Conservation (phyloP, 2,113 vertebrate species). For the Hippocampus mohnikei region DNA sequence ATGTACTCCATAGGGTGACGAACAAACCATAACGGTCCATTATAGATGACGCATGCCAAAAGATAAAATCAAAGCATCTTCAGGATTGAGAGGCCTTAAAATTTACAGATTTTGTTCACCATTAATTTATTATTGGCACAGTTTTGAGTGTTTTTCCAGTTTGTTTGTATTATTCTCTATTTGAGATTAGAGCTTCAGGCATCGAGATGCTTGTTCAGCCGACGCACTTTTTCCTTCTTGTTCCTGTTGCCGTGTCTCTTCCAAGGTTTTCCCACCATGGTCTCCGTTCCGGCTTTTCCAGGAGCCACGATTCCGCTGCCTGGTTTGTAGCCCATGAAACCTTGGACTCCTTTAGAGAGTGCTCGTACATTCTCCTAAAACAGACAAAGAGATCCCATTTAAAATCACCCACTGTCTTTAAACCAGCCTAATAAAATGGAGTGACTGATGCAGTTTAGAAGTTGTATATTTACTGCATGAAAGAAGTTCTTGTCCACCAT, state of each 20-base stretch:
- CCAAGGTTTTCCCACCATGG: slow-evolving; percentile 82
- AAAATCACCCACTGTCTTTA: not conserved
- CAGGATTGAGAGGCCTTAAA: slow-evolving; percentile 11
- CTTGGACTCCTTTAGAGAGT: slow-evolving; percentile 84
- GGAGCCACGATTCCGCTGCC: slow-evolving; percentile 65
- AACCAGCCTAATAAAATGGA: not conserved
- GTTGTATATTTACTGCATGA: slow-evolving; percentile 81
- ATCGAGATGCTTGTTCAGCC: slow-evolving; percentile 88
- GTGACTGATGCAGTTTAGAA: not conserved
- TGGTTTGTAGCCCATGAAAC: slow-evolving; percentile 84
- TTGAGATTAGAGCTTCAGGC: slow-evolving; percentile 58
- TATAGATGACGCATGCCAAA: not conserved
- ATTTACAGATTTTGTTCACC: not conserved
- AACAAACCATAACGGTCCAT: slow-evolving; percentile 1
- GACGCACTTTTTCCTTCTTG: slow-evolving; percentile 92
- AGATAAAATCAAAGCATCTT: not conserved
- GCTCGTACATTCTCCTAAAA: slow-evolving; percentile 87
- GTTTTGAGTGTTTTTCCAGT: slow-evolving; percentile 30
- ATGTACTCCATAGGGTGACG: slow-evolving; percentile 17
- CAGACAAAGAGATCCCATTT: slow-evolving; percentile 6
- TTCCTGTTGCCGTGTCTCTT: slow-evolving; percentile 95
- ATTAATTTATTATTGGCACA: not conserved
- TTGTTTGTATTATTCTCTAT: slow-evolving; percentile 3
- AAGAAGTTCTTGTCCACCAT: slow-evolving; percentile 90
- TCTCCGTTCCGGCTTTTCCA: slow-evolving; percentile 37